Evolutionary conservation across 2,797 vertebrate genomes (phyloP), one percentile per base, ranked within the genome.

Genomic region (Falco rusticolus): DNA sequence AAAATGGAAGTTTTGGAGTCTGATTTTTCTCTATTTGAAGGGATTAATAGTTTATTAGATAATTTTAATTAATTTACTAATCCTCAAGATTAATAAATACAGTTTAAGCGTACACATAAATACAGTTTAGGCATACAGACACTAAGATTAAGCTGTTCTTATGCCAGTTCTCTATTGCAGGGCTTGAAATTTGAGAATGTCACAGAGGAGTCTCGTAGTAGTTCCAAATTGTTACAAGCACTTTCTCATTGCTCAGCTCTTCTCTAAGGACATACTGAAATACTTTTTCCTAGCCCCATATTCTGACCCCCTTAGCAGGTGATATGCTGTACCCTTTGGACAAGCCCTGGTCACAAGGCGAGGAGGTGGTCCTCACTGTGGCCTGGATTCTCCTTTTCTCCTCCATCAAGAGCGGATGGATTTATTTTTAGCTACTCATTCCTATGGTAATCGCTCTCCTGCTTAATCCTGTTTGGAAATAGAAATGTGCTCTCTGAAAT

Each of bases 321-420:
- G 69, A 26, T 3, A 5, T 17, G 10, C 11, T 2, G 11, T 11
- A 13, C 16, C 68, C 25, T 28, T 31, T 16, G 39, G 75, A 39
- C 15, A 6, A 9, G 50, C 77, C 50, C 17, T 3, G 9, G 3
- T 16, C 39, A 2, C 11, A 1, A 12, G 61, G 19, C 6, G 45
- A 28, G n/a, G 56, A 47, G 31, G 4, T 24, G n/a, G 4, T 24
- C 48, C 34, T 68, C 6, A 0, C 48, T 2, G 12, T 6, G 11
- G 15, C 39, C n/a, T 17, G 31, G 34, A 11, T 31, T 51, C 61
- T 41, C 53, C 33, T 47, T 43, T 70, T 31, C 31, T 15, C 33
- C 37, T 57, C 28, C 31, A 33, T 50, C 11, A 4, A 3, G 18
- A 51, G 43, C 57, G 57, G 72, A 51, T 31, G 33, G 53, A 16